Evolutionary conservation across 2,797 vertebrate genomes (phyloP), one percentile per base, ranked within the genome.

Genomic region (Cynopterus sphinx): DNA sequence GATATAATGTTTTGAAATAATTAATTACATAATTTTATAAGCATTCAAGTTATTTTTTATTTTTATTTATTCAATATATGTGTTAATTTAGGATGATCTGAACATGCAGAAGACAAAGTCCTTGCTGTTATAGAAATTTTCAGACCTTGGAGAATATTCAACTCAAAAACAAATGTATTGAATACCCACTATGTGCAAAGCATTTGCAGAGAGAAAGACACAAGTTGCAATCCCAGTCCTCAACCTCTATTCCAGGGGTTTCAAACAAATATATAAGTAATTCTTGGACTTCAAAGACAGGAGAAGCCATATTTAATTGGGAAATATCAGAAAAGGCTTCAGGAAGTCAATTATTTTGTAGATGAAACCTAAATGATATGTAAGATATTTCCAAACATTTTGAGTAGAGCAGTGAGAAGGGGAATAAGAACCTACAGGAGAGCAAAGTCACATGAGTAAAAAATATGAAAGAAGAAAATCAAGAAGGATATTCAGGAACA

Each of bases 221-320:
- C 90, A 43, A 86, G 26, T 71, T 87, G 9, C 46, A 85, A 24
- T 13, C 51, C 33, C 53, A 84, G 24, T 92, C 68, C 57, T 93
- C 65, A 95, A 31, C 15, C 83, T n/a, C n/a, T 71, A 49, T 49
- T 92, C 78, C 46, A 78, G 28, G 61, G 15, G 4, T 15, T 78
- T 89, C 83, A 85, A 88, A 86, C 46, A 94, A 71, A 65, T 63
- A 63, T 84, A 84, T 61, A 79, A 43, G 63, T 77, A 71, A 43
- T 68, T 83, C 61, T 88, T 77, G 17, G 9, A 36, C 13, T 77
- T 84, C 43, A 46, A 15, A 77, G 77, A 59, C 36, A 77, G 39
- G 28, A 59, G 39, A 81, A 73, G 43, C 53, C 43, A 36, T 88
- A 70, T 63, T 19, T 9, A 77, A 36, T 65, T 88, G 78, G 70